Evolutionary conservation across 2,797 vertebrate genomes (phyloP), one percentile per base, ranked within the genome.

Genomic region (Diglossa cyanea): DNA sequence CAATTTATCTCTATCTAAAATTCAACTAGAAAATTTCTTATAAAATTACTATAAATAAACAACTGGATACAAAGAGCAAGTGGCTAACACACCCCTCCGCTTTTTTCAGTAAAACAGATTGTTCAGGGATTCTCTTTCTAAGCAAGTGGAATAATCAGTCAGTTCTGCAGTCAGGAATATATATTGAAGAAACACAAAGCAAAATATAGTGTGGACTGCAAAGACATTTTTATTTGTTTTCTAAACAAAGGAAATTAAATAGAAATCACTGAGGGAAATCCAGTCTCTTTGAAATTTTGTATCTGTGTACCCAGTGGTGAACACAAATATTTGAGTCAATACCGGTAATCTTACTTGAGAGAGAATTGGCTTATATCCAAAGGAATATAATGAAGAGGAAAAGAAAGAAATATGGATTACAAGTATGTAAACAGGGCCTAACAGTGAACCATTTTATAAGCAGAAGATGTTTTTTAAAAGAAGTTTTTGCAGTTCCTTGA

Each of bases 1-100:
- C 3, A 85, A 55, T 55, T 83, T 3, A 55, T 7, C 6, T 79
- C 26, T 44, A 44, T 37, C 13, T 11, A 11, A 70, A 50, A 17
- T 86, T 60, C 60, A 42, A 54, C 14, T 37, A 47, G 13, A 91
- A 76, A 57, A 16, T 45, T 39, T 68, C 1, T 51, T 84, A 66
- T 33, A 5, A 81, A 67, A 54, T 66, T 3, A 47, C 7, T 61
- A 25, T 16, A 80, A 71, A 53, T 54, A 63, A 71, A 26, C 9
- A 47, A 24, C 11, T 74, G 13, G 14, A 63, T 44, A 33, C 18
- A 79, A 83, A 55, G 15, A 74, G 11, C 15, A 50, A 81, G 39
- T 20, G 35, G 10, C 5, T 39, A 48, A 55, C n/a, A 37, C 1
- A 2, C 1, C 2, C 0, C 4, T 21, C 20, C 3, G 1, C 7